These are phyloP conservation scores for Drosophila murphyi DNA, from an alignment of 1,140 invertebrate genomes.

Conservation along the genomic window DNA sequence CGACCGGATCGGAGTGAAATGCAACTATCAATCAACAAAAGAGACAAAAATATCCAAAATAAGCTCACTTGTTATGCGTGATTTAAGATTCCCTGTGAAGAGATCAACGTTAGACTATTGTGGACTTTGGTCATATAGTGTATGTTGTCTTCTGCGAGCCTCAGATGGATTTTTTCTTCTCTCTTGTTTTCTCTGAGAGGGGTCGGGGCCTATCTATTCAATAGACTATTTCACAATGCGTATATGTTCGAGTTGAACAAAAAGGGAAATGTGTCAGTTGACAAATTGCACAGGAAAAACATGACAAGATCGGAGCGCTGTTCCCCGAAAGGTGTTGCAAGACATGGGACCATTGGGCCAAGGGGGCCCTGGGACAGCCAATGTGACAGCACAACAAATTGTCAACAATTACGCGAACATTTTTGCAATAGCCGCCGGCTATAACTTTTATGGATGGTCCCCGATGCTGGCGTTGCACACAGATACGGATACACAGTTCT, in stretches of 20 bases:
- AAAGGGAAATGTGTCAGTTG: constrained; percentile 76
- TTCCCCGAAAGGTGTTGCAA: constrained; percentile 74
- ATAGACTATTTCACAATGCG: constrained; percentile 66
- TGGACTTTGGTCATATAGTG: too few relatives aligned
- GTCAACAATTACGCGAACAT: constrained; percentile 79
- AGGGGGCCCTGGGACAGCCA: neutral
- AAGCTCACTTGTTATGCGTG: too few relatives aligned
- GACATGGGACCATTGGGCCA: constrained; percentile 30
- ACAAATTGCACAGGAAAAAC: constrained; percentile 84
- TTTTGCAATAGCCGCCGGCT: constrained; percentile 59
- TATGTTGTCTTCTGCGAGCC: too few relatives aligned
- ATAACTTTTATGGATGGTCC: constrained; percentile 31
- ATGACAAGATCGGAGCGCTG: constrained; percentile 71
- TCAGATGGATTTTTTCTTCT: neutral
- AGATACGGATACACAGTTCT: neutral
- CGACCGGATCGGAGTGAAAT: too few relatives aligned
- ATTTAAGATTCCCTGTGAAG: too few relatives aligned
- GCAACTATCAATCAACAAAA: too few relatives aligned
- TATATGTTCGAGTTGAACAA: constrained; percentile 24
- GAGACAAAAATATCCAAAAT: too few relatives aligned
- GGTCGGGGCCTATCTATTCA: constrained; percentile 25
- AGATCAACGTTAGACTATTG: too few relatives aligned
- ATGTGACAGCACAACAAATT: constrained; percentile 72
- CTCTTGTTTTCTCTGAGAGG: neutral
- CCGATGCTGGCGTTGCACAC: constrained; percentile 10